These are phyloP conservation scores for Schizopygopsis malacanthus DNA, from an alignment of 2,797 vertebrate genomes.

Conservation along the genomic window DNA sequence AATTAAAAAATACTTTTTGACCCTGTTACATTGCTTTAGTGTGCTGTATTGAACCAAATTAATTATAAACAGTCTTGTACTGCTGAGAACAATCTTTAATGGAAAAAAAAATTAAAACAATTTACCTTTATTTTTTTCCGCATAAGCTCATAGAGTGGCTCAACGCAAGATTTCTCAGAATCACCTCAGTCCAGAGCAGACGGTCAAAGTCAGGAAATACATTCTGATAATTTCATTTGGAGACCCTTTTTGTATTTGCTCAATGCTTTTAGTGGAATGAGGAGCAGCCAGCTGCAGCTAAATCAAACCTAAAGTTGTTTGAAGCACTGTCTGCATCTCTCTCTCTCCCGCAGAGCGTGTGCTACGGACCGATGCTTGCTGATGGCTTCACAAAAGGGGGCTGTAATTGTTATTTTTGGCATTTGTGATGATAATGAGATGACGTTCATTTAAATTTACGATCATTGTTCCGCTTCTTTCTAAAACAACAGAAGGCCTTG, in stretches of 20 bases:
- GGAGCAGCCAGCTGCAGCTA: slow-evolving; percentile 25
- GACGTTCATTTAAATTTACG: slow-evolving; percentile 42
- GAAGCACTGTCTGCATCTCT: background rate
- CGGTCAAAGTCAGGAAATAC: background rate
- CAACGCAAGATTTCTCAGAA: background rate
- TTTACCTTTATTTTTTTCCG: background rate
- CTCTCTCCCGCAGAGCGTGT: background rate
- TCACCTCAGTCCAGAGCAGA: background rate
- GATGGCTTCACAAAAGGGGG: slow-evolving; percentile 40
- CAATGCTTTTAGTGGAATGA: slow-evolving; percentile 37
- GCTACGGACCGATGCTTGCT: slow-evolving; percentile 26
- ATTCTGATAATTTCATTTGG: slow-evolving; percentile 24
- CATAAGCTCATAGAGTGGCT: background rate
- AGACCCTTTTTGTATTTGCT: slow-evolving; percentile 10
- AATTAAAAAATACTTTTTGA: background rate
- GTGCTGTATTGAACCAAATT: background rate
- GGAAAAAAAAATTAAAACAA: too few relatives aligned
- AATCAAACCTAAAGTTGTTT: slow-evolving; percentile 36
- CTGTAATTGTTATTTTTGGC: slow-evolving; percentile 52
- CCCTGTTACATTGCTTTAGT: background rate
- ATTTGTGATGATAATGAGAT: slow-evolving; percentile 53
- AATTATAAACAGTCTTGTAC: background rate
- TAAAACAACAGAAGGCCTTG: slow-evolving; percentile 8
- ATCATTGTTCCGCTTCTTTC: slow-evolving; percentile 4
- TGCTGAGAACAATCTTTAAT: background rate